Conservation (phyloP, 2,888 invertebrate genomes). For the Epirrhoe alternata region DNA sequence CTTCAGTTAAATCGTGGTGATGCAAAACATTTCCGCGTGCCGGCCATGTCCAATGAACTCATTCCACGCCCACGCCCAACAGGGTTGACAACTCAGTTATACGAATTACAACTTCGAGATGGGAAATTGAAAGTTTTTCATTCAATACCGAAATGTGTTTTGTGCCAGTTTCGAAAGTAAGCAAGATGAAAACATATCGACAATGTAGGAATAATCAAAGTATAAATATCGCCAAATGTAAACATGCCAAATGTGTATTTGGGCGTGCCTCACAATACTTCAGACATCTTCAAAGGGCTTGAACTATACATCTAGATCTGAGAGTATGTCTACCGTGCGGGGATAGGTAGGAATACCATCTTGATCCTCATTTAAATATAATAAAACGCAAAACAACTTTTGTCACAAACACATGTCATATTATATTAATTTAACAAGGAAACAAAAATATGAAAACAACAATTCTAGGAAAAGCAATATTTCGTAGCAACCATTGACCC, state of each 20-base stretch:
- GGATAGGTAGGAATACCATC: too few species aligned
- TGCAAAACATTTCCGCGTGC: conserved; percentile 72
- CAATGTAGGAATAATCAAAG: not conserved
- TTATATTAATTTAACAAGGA: not conserved
- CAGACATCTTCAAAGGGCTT: too few species aligned
- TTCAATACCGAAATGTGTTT: conserved; percentile 7
- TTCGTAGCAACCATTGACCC: conserved; percentile 39
- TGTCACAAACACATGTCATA: not conserved
- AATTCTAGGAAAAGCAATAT: conserved; percentile 32
- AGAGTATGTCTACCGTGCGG: too few species aligned
- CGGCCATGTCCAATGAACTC: conserved; percentile 75
- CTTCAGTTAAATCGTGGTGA: conserved; percentile 38
- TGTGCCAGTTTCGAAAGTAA: not conserved
- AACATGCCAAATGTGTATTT: not conserved
- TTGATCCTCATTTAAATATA: too few species aligned
- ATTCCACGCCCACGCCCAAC: conserved; percentile 64
- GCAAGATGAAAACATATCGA: not conserved
- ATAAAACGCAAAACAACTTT: not conserved
- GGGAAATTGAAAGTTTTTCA: conserved; percentile 24
- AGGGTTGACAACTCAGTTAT: conserved; percentile 43
- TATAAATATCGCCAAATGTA: not conserved
- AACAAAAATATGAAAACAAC: conserved; percentile 7
- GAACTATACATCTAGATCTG: too few species aligned
- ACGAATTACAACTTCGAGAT: conserved; percentile 41
- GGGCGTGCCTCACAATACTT: too few species aligned